Evolutionary conservation across 2,113 vertebrate species (phyloP), one percentile per base, ranked within the genome.

Genomic region (Megaceryle torquata): DNA sequence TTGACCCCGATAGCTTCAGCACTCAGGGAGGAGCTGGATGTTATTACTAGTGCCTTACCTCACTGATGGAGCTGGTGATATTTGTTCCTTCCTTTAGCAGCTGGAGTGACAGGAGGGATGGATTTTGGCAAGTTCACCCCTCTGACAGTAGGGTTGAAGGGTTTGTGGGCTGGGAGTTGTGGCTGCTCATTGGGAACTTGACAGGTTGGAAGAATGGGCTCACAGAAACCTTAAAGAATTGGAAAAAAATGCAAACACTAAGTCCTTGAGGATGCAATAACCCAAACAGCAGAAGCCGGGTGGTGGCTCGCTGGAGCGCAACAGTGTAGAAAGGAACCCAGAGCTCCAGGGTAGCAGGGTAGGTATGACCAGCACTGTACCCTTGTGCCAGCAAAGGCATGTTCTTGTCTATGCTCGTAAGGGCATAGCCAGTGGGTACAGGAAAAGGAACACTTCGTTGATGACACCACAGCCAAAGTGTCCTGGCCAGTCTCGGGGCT

Each of bases 101-200:
- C 6, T 37, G 37, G 37, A 37, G 37, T 37, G 37, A 37, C 37
- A 37, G 37, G 25, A 74, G 25, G 10, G 24, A 28, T 4, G 9
- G n/a, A 24, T 65, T 44, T 57, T 24, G 41, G 11, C 15, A 43
- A 28, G 18, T 25, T 41, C 6, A 1, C 2, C 2, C 8, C 6
- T 50, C 41, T 35, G 12, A 3, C 18, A 3, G 0, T 31, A n/a
- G 29, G 19, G 15, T 1, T 6, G 50, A 20, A 24, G 29, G 10
- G 8, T 18, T 24, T 3, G 13, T 39, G 35, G 28, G 18, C 33
- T 19, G 10, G 16, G 25, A 33, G 6, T 33, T 68, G 7, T 39
- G 41, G 24, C 31, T 1, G 1, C 25, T 80, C 15, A 1, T 9
- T 11, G 41, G 10, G 41, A 41, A 3, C 59, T 24, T 20, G 25